phyloP scores from a whole-genome alignment of 1,140 invertebrate species.

The Drosophila mayri region DNA sequence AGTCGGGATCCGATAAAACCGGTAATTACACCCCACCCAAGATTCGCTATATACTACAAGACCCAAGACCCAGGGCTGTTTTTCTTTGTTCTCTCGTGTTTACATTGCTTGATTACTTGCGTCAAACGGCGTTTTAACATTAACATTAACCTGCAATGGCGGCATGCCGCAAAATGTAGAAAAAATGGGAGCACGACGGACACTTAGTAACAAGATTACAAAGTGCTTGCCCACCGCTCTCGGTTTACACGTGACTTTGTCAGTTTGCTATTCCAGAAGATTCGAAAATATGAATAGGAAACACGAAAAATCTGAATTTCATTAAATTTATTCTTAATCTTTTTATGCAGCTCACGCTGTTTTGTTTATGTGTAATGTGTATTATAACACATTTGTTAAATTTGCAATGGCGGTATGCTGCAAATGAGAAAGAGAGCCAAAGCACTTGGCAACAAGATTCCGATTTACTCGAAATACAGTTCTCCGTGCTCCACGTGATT shows the following conservation, averaged over 20 bases:
- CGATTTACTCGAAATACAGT: slow-evolving; percentile 1
- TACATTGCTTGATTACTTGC: slow-evolving; percentile 10
- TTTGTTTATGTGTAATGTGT: background rate
- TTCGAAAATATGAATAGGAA: slow-evolving; percentile 2
- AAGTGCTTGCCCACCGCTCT: slow-evolving; percentile 2
- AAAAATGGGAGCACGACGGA: slow-evolving; percentile 1
- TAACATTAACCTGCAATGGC: slow-evolving; percentile 15
- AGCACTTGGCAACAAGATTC: slow-evolving; percentile 38
- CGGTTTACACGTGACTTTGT: slow-evolving; percentile 5
- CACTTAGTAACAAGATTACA: slow-evolving; percentile 39
- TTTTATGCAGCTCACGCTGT: too few relatives aligned
- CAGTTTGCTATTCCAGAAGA: background rate
- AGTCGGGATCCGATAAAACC: slow-evolving; percentile 97
- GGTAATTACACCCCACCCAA: slow-evolving; percentile 85
- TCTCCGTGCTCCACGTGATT: background rate
- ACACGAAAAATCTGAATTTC: background rate
- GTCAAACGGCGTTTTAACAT: background rate
- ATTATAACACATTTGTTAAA: background rate
- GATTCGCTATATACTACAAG: background rate
- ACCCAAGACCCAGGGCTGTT: background rate
- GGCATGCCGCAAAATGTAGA: slow-evolving; percentile 9
- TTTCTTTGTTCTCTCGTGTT: slow-evolving; percentile 29
- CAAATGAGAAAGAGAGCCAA: background rate
- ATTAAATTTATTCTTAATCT: background rate
- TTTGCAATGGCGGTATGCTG: slow-evolving; percentile 14